These are phyloP conservation scores for Cladopsammia gracilis DNA, from an alignment of 64 coral and sea anemone genomes.

Conservation along the genomic window DNA sequence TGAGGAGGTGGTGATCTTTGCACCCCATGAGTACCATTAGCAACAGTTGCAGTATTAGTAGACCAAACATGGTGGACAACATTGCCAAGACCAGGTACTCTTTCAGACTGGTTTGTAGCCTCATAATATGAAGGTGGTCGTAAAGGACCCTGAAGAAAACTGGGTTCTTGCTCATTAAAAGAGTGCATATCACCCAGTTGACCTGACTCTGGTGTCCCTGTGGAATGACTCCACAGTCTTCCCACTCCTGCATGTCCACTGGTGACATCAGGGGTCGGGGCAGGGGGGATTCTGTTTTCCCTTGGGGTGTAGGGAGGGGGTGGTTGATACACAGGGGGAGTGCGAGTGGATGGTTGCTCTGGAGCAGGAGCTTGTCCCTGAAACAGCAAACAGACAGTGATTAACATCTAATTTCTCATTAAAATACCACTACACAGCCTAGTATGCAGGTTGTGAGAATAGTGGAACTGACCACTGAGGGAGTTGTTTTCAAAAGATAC, in stretches of 20 bases:
- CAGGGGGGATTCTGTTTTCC: conserved; percentile 27
- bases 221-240: conserved; percentile 27
- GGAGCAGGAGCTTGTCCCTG: background rate
- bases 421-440: background rate
- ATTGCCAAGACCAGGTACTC: background rate
- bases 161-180: conserved; percentile 87
- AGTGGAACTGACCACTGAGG: background rate
- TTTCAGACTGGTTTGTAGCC: conserved; percentile 40
- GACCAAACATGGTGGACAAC: conserved; percentile 2
- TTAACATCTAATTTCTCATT: background rate
- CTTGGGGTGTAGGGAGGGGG: conserved; percentile 46
- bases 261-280: conserved; percentile 57
- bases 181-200: conserved; percentile 75
- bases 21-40: background rate
- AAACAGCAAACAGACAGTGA: background rate
- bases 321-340: conserved; percentile 42
- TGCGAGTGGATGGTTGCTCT: background rate
- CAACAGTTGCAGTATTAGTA: background rate
- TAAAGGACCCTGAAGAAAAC: conserved; percentile 59
- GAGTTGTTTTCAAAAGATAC: too few relatives aligned
- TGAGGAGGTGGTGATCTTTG: conserved; percentile 31
- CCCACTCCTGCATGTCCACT: conserved; percentile 10
- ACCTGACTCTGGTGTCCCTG: conserved; percentile 58
- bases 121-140: conserved; percentile 74
- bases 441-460: background rate